Evolutionary conservation across 2,888 invertebrate genomes (phyloP).

Genomic region (Muschampia plurimacula): DNA sequence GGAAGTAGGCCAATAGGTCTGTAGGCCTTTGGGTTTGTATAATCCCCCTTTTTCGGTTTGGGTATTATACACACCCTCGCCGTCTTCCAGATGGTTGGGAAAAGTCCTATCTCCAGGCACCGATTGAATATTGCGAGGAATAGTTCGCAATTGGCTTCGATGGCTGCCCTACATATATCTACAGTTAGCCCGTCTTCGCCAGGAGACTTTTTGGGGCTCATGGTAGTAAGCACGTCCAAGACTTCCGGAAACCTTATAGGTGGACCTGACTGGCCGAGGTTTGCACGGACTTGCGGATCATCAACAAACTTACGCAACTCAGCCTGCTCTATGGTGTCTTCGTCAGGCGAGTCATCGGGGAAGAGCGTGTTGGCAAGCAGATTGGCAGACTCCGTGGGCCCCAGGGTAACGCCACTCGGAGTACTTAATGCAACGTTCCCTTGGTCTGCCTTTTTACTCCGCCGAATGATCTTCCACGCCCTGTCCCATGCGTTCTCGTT

Average conservation of each 20-base stretch:
- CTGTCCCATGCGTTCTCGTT: conserved; percentile 7
- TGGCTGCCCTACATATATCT: conserved; percentile 46
- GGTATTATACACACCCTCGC: conserved; percentile 36
- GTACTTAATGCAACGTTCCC: not conserved
- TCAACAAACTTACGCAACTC: not conserved
- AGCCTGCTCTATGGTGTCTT: not conserved
- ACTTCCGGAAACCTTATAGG: not conserved
- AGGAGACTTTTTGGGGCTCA: conserved; percentile 41
- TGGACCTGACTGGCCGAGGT: not conserved
- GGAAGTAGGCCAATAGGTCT: conserved; percentile 21
- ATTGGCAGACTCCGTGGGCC: not conserved
- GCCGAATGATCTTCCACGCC: conserved; percentile 1
- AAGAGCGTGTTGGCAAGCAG: conserved; percentile 5
- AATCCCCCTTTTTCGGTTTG: conserved; percentile 45
- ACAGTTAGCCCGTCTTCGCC: conserved; percentile 47
- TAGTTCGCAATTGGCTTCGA: conserved; percentile 19
- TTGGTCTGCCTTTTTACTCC: not conserved
- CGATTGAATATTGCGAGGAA: conserved; percentile 44
- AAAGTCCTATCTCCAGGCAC: conserved; percentile 42
- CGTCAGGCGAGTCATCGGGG: not conserved
- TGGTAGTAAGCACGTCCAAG: not conserved
- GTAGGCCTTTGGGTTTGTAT: conserved; percentile 45
- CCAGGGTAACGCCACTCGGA: not conserved
- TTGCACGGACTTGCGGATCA: not conserved
- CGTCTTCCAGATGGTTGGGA: conserved; percentile 45